These are phyloP conservation scores for Galagoides demidoff DNA, from an alignment of 2,797 vertebrate genomes.

Conservation along the genomic window DNA sequence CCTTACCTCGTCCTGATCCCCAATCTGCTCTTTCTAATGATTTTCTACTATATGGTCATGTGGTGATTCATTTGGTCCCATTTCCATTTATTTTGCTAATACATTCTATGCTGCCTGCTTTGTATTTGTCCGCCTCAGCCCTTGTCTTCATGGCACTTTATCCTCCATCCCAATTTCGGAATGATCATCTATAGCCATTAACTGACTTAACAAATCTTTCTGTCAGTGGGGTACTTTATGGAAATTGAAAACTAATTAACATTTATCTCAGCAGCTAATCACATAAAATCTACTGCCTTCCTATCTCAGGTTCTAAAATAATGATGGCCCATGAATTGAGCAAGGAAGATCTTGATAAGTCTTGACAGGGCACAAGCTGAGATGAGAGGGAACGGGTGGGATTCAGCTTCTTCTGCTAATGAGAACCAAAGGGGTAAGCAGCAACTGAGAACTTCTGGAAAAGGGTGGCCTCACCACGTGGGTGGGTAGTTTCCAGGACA, in stretches of 20 bases:
- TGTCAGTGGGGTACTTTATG: slow-evolving; percentile 85
- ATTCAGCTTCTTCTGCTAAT: slow-evolving; percentile 56
- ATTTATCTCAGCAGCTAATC: slow-evolving; percentile 85
- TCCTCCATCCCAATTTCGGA: slow-evolving; percentile 65
- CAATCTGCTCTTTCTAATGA: not conserved
- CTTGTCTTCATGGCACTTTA: not conserved
- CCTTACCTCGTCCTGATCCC: not conserved
- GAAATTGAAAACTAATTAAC: slow-evolving; percentile 88
- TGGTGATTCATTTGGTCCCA: not conserved
- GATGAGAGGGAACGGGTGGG: not conserved
- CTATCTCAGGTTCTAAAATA: slow-evolving; percentile 78
- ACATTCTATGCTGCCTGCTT: not conserved
- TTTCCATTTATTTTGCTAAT: not conserved
- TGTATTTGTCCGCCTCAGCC: not conserved
- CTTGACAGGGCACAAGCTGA: slow-evolving; percentile 55
- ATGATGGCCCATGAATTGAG: slow-evolving; percentile 29
- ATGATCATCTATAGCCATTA: slow-evolving; percentile 69
- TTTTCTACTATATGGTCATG: not conserved
- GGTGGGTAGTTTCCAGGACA: not conserved
- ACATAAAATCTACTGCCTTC: slow-evolving; percentile 69
- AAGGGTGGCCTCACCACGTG: not conserved
- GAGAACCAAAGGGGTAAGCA: slow-evolving; percentile 60
- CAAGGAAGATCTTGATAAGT: slow-evolving; percentile 52
- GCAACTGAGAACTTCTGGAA: not conserved
- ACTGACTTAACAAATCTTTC: slow-evolving; percentile 85